Percentiles rank a stretch among this genome's conserved stretches.
Conservation (phyloP, 2,888 invertebrate species). For the Dorcus parallelipipedus region DNA sequence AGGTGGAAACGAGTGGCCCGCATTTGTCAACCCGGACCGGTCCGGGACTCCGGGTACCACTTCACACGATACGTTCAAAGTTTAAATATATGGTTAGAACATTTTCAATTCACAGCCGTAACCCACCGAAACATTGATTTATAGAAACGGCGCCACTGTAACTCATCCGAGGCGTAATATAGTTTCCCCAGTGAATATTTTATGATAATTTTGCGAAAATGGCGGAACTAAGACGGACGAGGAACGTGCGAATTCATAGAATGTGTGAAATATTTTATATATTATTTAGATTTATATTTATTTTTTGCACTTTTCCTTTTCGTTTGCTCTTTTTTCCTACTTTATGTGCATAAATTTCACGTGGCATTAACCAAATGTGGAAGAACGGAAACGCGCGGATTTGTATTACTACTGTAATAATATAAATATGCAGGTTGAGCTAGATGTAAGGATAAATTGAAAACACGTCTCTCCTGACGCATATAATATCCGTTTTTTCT, state of each 20-base stretch:
- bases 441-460: no score
- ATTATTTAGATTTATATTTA: no score
- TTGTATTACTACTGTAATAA: no score
- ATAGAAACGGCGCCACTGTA: conserved; percentile 34
- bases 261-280: neutral
- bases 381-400: no score
- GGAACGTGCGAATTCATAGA: neutral
- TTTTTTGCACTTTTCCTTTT: no score
- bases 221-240: neutral
- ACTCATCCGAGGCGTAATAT: conserved; percentile 35
- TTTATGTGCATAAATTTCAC: no score
- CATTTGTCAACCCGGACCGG: conserved; percentile 19
- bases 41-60: conserved; percentile 3
- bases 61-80: conserved; percentile 10
- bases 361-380: no score
- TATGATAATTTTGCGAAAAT: conserved; percentile 35
- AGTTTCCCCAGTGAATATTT: conserved; percentile 41
- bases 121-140: conserved; percentile 34
- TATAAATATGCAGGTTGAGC: no score
- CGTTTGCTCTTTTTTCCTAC: no score
- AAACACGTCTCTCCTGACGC: no score
- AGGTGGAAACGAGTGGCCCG: conserved; percentile 20
- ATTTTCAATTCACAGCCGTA: conserved; percentile 24
- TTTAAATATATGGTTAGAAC: conserved; percentile 23
- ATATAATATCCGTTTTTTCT: no score